Evolutionary conservation across 2,797 vertebrate genomes (phyloP).

Genomic region (Chrysocyon brachyurus): DNA sequence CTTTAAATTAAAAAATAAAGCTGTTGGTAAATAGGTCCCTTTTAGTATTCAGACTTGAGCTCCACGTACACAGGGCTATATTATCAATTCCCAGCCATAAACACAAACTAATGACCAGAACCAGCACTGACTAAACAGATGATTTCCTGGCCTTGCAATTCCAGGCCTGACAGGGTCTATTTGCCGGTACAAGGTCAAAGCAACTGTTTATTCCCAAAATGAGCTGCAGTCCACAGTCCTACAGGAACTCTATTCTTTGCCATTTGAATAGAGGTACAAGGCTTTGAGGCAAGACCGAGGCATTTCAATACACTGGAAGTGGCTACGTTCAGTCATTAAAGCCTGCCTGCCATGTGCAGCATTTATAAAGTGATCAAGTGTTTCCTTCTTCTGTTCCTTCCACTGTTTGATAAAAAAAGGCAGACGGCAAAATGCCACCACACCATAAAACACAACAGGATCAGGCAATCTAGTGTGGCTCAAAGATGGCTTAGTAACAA

Average conservation of each 20-base stretch:
- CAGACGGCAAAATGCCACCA: conserved; percentile 54
- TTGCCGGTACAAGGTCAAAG: conserved; percentile 88
- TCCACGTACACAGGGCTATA: conserved; percentile 56
- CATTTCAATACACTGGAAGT: conserved; percentile 58
- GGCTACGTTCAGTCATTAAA: conserved; percentile 68
- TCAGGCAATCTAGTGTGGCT: conserved; percentile 31
- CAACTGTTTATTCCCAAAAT: conserved; percentile 85
- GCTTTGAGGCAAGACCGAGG: conserved; percentile 50
- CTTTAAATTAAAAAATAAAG: conserved; percentile 85
- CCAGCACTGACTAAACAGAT: conserved; percentile 83
- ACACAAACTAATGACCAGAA: conserved; percentile 80
- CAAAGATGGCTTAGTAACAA: conserved; percentile 40
- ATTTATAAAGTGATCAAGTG: conserved; percentile 69
- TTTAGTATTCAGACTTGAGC: conserved; percentile 82
- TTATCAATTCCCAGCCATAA: conserved; percentile 81
- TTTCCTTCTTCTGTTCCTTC: conserved; percentile 84
- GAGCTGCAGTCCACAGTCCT: conserved; percentile 76
- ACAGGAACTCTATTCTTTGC: conserved; percentile 83
- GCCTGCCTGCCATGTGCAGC: conserved; percentile 64
- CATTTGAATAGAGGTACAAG: conserved; percentile 70
- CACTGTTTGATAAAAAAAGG: conserved; percentile 70
- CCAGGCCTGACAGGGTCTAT: conserved; percentile 74
- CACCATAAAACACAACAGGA: conserved; percentile 42
- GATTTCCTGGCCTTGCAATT: conserved; percentile 87
- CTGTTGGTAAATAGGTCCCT: conserved; percentile 77